Conservation (phyloP, 2,797 vertebrate genomes). For the Capromys pilorides region DNA sequence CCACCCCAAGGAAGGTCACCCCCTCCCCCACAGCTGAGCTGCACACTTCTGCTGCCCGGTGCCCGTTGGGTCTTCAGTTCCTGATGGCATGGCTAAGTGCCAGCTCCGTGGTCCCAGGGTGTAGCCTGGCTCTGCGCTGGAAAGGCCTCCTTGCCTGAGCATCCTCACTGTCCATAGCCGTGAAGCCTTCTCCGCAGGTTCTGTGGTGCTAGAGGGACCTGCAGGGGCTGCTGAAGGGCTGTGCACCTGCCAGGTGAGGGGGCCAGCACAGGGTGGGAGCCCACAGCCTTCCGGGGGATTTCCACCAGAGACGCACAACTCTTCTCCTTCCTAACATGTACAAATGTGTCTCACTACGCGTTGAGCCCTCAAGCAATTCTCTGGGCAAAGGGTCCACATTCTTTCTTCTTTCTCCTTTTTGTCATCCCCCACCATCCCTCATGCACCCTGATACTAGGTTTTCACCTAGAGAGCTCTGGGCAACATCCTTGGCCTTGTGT, state of each 20-base stretch:
- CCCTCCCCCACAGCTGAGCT: too few species aligned
- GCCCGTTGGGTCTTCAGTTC: background rate
- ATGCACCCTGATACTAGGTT: background rate
- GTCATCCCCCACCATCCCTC: background rate
- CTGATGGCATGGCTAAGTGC: background rate
- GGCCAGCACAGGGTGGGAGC: background rate
- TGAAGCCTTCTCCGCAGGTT: background rate
- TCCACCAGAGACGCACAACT: background rate
- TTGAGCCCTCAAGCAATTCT: slow-evolving; percentile 27
- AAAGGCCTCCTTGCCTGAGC: background rate
- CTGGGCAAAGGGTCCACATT: background rate
- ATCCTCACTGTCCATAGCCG: background rate
- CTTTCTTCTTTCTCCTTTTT: background rate
- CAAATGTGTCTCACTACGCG: background rate
- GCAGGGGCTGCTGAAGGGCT: background rate
- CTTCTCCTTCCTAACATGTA: background rate
- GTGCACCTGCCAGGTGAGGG: background rate
- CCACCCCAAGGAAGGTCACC: background rate
- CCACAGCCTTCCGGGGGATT: background rate
- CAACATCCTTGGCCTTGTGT: background rate
- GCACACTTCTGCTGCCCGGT: background rate
- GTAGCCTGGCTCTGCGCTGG: background rate
- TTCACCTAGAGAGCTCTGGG: background rate
- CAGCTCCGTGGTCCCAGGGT: background rate
- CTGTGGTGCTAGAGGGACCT: background rate